phyloP scores from a whole-genome alignment of 2,888 invertebrate species.

The Marasmarcha lunaedactyla region DNA sequence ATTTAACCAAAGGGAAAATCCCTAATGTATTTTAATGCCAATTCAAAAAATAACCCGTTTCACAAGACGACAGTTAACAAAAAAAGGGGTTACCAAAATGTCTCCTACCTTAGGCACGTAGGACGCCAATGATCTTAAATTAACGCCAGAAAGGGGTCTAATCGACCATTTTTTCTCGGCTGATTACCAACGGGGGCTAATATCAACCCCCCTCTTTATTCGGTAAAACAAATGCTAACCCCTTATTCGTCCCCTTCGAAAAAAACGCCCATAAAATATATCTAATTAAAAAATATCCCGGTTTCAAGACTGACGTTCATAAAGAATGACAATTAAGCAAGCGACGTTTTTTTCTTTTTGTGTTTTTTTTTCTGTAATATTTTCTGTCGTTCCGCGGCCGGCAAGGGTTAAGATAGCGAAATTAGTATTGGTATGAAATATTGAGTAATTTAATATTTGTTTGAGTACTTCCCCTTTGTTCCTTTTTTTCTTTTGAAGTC shows the following conservation, averaged over 20 bases:
- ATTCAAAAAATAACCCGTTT: conserved; percentile 36
- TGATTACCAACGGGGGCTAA: conserved; percentile 67
- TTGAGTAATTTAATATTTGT: conserved; percentile 68
- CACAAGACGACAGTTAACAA: conserved; percentile 24
- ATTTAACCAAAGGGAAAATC: conserved; percentile 22
- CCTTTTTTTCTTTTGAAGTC: conserved; percentile 22
- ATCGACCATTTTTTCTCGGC: conserved; percentile 67
- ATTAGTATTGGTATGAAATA: conserved; percentile 71
- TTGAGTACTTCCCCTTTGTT: conserved; percentile 21
- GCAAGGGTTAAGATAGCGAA: conserved; percentile 68
- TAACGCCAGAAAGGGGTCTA: conserved; percentile 57
- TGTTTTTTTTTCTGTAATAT: conserved; percentile 43
- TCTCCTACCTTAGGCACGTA: conserved; percentile 26
- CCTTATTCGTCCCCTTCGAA: conserved; percentile 63
- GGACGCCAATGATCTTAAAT: conserved; percentile 62
- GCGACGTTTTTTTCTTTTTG: conserved; percentile 40
- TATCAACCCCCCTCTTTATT: conserved; percentile 56
- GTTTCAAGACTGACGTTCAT: conserved; percentile 68
- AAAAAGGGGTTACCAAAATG: conserved; percentile 4
- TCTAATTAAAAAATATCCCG: conserved; percentile 72
- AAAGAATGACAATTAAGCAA: conserved; percentile 70
- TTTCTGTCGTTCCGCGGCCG: conserved; percentile 58
- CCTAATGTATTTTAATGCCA: conserved; percentile 24
- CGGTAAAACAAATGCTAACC: conserved; percentile 68
- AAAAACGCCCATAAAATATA: conserved; percentile 71